phyloP scores from a whole-genome alignment of 2,113 vertebrate species.

The Turdus rufiventris region DNA sequence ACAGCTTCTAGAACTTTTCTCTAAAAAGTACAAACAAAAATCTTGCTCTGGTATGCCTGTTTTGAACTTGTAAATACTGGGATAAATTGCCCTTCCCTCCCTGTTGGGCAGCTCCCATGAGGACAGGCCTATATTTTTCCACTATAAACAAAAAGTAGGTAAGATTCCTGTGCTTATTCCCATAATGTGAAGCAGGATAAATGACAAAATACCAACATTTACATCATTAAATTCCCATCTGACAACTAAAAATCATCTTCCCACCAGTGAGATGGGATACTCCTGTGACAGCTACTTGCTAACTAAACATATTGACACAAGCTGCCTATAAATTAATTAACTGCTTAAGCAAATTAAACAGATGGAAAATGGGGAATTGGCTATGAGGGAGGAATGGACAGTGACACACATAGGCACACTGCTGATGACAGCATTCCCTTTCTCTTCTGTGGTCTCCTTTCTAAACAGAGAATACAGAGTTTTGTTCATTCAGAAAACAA shows the following conservation, averaged over 20 bases:
- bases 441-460: background rate
- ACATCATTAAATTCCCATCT: background rate
- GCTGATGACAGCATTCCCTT: background rate
- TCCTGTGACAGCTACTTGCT: background rate
- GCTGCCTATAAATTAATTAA: slow-evolving; percentile 43
- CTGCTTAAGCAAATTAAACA: slow-evolving; percentile 31
- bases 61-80: background rate
- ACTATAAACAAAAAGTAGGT: background rate
- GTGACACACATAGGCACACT: background rate
- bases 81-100: background rate
- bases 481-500: background rate
- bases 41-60: background rate
- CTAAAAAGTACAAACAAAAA: background rate
- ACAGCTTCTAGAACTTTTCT: background rate
- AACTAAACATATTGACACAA: slow-evolving; percentile 21
- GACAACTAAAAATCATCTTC: background rate
- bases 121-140: background rate
- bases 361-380: background rate
- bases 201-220: background rate
- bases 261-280: background rate
- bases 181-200: background rate
- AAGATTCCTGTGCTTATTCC: background rate
- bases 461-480: background rate
- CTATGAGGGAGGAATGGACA: background rate
- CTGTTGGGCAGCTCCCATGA: background rate